Conservation (phyloP, 2,797 vertebrate genomes). For the Dryobates pubescens region DNA sequence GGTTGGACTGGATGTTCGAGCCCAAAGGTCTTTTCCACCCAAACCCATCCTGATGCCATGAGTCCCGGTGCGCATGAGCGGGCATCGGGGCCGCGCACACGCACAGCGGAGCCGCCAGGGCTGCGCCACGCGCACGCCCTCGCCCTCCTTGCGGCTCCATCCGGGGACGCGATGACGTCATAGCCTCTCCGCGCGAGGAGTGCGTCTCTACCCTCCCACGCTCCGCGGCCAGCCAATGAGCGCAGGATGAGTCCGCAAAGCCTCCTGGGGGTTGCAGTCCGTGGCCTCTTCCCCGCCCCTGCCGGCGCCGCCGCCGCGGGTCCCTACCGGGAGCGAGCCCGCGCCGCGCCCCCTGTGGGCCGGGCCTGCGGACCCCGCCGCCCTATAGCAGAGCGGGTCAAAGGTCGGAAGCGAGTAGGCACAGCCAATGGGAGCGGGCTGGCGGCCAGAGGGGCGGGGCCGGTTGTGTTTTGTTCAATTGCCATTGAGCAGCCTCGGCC, state of each 20-base stretch:
- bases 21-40: too few species aligned
- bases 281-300: fast-evolving
- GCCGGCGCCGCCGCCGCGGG: neutral
- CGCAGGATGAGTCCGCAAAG: neutral
- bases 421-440: neutral
- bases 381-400: slow-evolving; percentile 11
- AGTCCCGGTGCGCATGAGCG: too few species aligned
- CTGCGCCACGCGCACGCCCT: neutral
- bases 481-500: slow-evolving; percentile 10
- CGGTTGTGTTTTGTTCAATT: slow-evolving; percentile 61
- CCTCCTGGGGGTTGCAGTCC: slow-evolving; percentile 30
- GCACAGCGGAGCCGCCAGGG: too few species aligned
- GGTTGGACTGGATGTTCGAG: too few species aligned
- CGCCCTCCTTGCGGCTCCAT: neutral
- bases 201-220: neutral
- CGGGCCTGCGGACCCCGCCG: fast-evolving
- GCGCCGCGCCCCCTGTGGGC: neutral
- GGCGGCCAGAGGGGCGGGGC: slow-evolving; percentile 13
- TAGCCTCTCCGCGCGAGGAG: too few species aligned
- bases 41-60: too few species aligned
- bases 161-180: slow-evolving; percentile 18
- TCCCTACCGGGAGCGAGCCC: neutral
- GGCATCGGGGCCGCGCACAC: too few species aligned
- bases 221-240: neutral
- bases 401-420: neutral